Evolutionary conservation across 1,140 invertebrate species (phyloP), one percentile per base, ranked within the genome.

Genomic region (Akabosia matsudoensis): DNA sequence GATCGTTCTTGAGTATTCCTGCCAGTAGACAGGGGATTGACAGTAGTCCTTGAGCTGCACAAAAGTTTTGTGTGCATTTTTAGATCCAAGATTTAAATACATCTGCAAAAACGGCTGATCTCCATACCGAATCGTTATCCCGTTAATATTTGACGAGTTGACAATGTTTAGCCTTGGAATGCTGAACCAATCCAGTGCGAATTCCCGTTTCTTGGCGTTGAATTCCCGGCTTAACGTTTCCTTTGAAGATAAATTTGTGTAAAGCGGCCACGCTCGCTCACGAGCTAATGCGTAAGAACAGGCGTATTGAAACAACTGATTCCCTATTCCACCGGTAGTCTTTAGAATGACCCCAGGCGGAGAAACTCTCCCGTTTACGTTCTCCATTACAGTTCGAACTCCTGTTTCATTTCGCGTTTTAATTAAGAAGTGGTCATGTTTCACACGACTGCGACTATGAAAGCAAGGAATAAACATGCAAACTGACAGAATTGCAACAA

Each of bases 221-320:
- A 45, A 61, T 14, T 24, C 7, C 26, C 54, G 54, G 22, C 7
- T 24, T 22, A 7, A 7, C 10, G 4, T 13, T 13, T 45, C 18
- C 18, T 45, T 7, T 33, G 34, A 22, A 1, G 16, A 4, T 14
- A n/a, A 61, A 22, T 61, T 7, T 3, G 51, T 13, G 24, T 73
- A 73, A n/a, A 74, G 73, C 3, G 22, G 30, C 26, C n/a, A 24
- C 2, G 72, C 51, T 26, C 18, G 22, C 28, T 56, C 30, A 24
- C 34, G 64, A n/a, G 76, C 71, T 14, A 73, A 24, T 0, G 71
- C 28, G 37, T 77, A 77, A 14, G 71, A 54, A 77, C 76, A 77
- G 31, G 76, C 76, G 33, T 74, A 77, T 34, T 77, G 71, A 74
- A 77, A 77, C 34, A 77, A 52, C 70, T 77, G 76, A 52, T 77